Evolutionary conservation across 92 coral and sea anemone species (phyloP).

Genomic region (Virgularia gustaviana): DNA sequence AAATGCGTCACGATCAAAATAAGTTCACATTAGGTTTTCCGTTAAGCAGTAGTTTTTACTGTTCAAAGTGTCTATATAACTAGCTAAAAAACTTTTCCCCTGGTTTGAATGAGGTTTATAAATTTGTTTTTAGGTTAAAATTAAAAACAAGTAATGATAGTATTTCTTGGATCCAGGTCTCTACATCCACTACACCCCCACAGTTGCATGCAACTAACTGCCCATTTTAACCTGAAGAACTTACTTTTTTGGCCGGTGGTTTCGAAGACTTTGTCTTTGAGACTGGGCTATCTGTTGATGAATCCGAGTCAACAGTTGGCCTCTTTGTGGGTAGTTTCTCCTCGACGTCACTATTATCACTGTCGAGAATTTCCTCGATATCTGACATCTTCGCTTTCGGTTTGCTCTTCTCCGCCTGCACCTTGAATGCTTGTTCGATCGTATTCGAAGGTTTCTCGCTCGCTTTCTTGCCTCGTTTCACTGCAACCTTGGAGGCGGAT

Average conservation of each 20-base stretch:
- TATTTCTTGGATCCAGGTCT: too few species aligned
- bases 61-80: too few species aligned
- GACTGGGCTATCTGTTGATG: background rate
- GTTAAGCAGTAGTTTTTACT: too few species aligned
- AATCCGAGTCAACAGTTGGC: slow-evolving; percentile 2
- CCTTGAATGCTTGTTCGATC: slow-evolving; percentile 1
- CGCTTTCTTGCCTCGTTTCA: slow-evolving; percentile 41
- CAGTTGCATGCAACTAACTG: too few species aligned
- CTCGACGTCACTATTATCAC: background rate
- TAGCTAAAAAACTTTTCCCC: too few species aligned
- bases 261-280: background rate
- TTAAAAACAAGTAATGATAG: too few species aligned
- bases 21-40: too few species aligned
- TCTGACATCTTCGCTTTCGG: background rate
- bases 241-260: slow-evolving; percentile 28
- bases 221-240: too few species aligned
- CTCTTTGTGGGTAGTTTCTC: slow-evolving; percentile 7
- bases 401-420: slow-evolving; percentile 33
- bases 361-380: background rate
- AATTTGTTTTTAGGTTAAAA: too few species aligned
- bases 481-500: slow-evolving; percentile 9
- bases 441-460: slow-evolving; percentile 11
- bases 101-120: too few species aligned
- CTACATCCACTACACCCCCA: too few species aligned
- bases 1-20: background rate